Percentiles rank a stretch among this genome's conserved stretches.
Evolutionary conservation across 64 coral and sea anemone genomes (phyloP).

Genomic region (Pachyseris speciosa): DNA sequence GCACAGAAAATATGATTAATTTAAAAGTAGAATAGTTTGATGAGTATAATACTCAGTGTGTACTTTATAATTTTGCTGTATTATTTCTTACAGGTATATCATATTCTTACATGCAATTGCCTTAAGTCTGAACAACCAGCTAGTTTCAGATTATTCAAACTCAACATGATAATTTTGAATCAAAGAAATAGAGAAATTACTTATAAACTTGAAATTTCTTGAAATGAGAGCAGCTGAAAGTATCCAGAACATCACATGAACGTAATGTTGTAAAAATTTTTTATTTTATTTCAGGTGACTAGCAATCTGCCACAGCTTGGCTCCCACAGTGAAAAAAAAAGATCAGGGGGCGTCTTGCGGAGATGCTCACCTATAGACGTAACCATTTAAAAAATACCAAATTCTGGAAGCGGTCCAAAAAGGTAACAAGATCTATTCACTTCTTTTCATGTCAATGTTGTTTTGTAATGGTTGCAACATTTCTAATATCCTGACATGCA

Average conservation of each 20-base stretch:
- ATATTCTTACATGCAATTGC: too few species aligned
- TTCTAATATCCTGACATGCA: background rate
- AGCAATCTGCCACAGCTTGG: background rate
- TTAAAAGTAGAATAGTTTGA: too few species aligned
- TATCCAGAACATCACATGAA: background rate
- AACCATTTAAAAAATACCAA: slow-evolving; percentile 13
- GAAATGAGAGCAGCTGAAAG: background rate
- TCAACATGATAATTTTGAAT: background rate
- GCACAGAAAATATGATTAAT: too few species aligned
- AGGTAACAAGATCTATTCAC: background rate
- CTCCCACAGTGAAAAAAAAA: background rate
- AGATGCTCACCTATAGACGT: background rate
- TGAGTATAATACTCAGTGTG: too few species aligned
- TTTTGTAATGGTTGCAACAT: background rate
- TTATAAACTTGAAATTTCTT: background rate
- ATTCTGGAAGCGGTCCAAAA: background rate
- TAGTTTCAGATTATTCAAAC: background rate
- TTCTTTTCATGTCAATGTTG: background rate
- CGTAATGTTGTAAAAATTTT: background rate
- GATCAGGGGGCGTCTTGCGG: background rate
- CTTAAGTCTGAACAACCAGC: background rate
- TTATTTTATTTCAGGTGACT: background rate
- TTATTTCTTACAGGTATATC: too few species aligned
- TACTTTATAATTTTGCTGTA: too few species aligned
- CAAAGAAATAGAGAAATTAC: background rate